phyloP scores from a whole-genome alignment of 2,888 invertebrate species.

The Marasmarcha lunaedactyla region DNA sequence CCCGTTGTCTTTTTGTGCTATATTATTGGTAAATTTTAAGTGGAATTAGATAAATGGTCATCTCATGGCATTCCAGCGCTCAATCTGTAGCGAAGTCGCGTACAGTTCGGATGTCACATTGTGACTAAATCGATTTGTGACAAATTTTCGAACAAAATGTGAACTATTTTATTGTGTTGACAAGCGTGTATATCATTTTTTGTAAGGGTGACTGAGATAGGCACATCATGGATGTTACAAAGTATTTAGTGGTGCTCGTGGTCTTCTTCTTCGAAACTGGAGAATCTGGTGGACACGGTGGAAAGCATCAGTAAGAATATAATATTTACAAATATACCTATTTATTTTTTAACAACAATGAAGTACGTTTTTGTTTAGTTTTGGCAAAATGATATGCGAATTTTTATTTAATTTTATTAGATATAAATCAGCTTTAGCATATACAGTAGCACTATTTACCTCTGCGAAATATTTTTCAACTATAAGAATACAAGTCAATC shows the following conservation, averaged over 20 bases:
- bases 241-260: conserved; percentile 38
- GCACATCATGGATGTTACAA: conserved; percentile 42
- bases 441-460: too few relatives aligned
- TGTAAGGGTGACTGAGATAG: too few relatives aligned
- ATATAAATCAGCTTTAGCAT: too few relatives aligned
- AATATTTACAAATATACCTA: too few relatives aligned
- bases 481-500: too few relatives aligned
- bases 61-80: conserved; percentile 52
- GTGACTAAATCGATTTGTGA: not conserved
- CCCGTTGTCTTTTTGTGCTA: conserved; percentile 58
- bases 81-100: conserved; percentile 43
- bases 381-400: too few relatives aligned
- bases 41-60: conserved; percentile 70
- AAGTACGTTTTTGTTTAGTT: too few relatives aligned
- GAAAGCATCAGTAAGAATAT: conserved; percentile 49
- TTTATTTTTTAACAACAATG: too few relatives aligned
- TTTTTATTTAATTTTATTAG: too few relatives aligned
- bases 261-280: conserved; percentile 38
- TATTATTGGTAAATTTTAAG: conserved; percentile 65
- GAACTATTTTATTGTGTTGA: conserved; percentile 28
- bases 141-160: conserved; percentile 42
- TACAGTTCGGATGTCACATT: not conserved
- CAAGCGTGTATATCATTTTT: conserved; percentile 22
- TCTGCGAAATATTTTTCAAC: too few relatives aligned
- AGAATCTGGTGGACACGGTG: conserved; percentile 51